Base-by-base conservation (phyloP, 2,113 vertebrate species). In the Accipiter cooperii region DNA sequence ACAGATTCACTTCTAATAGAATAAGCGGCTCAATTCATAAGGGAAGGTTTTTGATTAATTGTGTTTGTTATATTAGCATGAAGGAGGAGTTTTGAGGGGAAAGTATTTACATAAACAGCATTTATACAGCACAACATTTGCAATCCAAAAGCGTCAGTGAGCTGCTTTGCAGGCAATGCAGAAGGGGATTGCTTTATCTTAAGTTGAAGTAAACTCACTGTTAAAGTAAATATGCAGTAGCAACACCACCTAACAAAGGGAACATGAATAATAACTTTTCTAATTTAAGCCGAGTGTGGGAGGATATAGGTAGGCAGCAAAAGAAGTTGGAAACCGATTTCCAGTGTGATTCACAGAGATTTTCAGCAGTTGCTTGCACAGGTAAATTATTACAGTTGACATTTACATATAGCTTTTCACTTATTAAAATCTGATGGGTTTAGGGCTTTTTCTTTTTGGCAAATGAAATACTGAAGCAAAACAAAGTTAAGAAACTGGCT, bases 281-380 rank as follows among this genome's bases (percentile, higher is more conserved):
- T 94, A 96, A 97, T 96, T 97, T 96, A 88, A 96, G 90, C 60
- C 75, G 70, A 85, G 96, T 64, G 96, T 98, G 93, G 96, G 97
- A 97, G 95, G 96, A 94, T 88, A 94, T 22, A 96, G 88, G 86
- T 96, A 96, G 97, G 96, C 91, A 96, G 90, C 83, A 86, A 87
- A 73, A 95, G 44, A 64, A 93, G 84, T 40, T 96, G 89, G 76
- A 95, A 95, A 92, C 64, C 1, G 12, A 91, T 70, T 98, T 94
- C 75, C 81, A 87, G 25, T 63, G 68, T 97, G 97, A 96, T 95
- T 97, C 97, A 97, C 57, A 75, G 89, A 90, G 78, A 68, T 84
- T 93, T 94, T 88, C 79, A 90, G 87, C 75, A 78, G 68, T 49
- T 68, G 55, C 68, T 94, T 85, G 84, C 71, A 91, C 93, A 97